phyloP scores from a whole-genome alignment of 2,888 invertebrate genomes.

The Eupithecia insigniata region DNA sequence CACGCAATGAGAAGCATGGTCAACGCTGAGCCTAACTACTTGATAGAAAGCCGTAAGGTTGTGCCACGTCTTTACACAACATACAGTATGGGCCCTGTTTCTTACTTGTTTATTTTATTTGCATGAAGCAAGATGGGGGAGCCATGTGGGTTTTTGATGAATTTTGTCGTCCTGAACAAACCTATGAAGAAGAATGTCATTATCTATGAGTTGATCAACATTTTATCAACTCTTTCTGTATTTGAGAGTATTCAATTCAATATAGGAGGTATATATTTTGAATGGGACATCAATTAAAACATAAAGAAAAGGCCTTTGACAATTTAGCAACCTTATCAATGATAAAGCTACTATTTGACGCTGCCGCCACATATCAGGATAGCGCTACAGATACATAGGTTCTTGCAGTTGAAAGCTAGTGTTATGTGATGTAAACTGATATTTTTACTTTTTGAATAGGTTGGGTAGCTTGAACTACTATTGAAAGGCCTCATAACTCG shows the following conservation, averaged over 20 bases:
- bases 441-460: not conserved
- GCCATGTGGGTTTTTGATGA: conserved; percentile 77
- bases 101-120: conserved; percentile 81
- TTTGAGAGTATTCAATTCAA: not conserved
- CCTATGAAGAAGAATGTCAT: conserved; percentile 76
- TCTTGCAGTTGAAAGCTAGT: not conserved
- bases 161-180: conserved; percentile 80
- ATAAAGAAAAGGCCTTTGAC: not conserved
- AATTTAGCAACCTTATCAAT: not conserved
- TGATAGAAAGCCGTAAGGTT: conserved; percentile 60
- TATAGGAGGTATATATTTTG: not conserved
- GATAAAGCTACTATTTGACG: not conserved
- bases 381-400: not conserved
- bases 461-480: not conserved
- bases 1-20: conserved; percentile 40
- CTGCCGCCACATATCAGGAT: not conserved
- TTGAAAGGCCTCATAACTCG: not conserved
- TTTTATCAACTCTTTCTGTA: not conserved
- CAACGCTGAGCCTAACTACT: conserved; percentile 63
- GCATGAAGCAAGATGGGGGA: conserved; percentile 81
- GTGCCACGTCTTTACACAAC: conserved; percentile 55
- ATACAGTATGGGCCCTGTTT: conserved; percentile 63
- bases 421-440: not conserved
- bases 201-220: conserved; percentile 17
- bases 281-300: not conserved